phyloP scores from a whole-genome alignment of 2,888 invertebrate genomes.

The Luffia ferchaultella region DNA sequence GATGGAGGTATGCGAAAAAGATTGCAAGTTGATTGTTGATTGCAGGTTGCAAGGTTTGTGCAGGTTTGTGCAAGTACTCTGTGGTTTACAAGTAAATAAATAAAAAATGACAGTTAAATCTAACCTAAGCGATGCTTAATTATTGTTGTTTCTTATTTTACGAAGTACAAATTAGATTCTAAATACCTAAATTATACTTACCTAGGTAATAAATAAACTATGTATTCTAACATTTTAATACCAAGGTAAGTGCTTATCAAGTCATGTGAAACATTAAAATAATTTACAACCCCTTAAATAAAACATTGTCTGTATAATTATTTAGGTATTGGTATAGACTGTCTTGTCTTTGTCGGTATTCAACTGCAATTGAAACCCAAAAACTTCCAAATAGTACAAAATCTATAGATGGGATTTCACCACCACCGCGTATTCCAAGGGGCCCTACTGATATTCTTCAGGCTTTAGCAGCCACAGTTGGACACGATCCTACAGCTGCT shows the following conservation, averaged over 20 bases:
- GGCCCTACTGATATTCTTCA: constrained; percentile 83
- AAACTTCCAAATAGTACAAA: constrained; percentile 34
- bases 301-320: background rate
- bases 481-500: constrained; percentile 84
- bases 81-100: too few relatives aligned
- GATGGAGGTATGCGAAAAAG: too few relatives aligned
- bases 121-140: too few relatives aligned
- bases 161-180: too few relatives aligned
- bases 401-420: constrained; percentile 50
- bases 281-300: constrained; percentile 4
- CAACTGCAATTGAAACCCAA: constrained; percentile 43
- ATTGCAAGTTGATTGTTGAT: too few relatives aligned
- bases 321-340: constrained; percentile 44
- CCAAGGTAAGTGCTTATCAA: constrained; percentile 25
- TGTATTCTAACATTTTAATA: constrained; percentile 34
- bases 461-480: constrained; percentile 81
- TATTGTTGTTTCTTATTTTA: too few relatives aligned
- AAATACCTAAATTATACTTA: too few relatives aligned
- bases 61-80: too few relatives aligned
- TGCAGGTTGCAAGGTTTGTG: too few relatives aligned
- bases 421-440: constrained; percentile 75
- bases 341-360: constrained; percentile 36
- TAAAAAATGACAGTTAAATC: too few relatives aligned
- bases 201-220: background rate
- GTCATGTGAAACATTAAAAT: constrained; percentile 6